Evolutionary conservation across 2,797 vertebrate species (phyloP).

Genomic region (Acanthurus tractus): DNA sequence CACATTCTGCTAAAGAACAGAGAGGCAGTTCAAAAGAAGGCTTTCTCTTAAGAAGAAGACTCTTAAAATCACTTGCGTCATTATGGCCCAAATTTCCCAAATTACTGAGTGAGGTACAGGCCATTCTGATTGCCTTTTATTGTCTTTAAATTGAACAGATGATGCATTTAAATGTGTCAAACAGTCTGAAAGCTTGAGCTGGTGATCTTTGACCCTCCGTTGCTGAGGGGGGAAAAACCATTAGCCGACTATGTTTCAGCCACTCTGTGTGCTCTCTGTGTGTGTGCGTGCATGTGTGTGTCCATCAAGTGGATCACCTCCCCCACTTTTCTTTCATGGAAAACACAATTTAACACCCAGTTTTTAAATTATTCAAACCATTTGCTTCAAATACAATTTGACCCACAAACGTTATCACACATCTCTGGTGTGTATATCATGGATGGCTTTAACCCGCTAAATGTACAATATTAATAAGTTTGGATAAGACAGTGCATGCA

Average conservation of each 20-base stretch:
- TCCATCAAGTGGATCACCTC: constrained; percentile 72
- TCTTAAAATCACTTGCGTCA: constrained; percentile 25
- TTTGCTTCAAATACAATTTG: constrained; percentile 73
- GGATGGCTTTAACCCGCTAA: constrained; percentile 42
- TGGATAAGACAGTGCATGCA: constrained; percentile 31
- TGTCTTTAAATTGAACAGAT: constrained; percentile 78
- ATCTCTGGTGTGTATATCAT: constrained; percentile 35
- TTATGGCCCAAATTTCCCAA: constrained; percentile 34
- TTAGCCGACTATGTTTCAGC: constrained; percentile 79
- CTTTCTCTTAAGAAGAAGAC: constrained; percentile 8
- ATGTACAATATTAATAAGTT: constrained; percentile 37
- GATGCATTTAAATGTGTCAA: constrained; percentile 73
- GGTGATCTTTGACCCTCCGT: constrained; percentile 79
- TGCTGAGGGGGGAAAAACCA: constrained; percentile 73
- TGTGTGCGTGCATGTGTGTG: constrained; percentile 36
- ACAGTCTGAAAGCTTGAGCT: constrained; percentile 78
- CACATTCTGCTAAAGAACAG: not conserved
- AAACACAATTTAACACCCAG: constrained; percentile 82
- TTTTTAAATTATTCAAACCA: constrained; percentile 87
- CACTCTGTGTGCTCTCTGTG: constrained; percentile 43
- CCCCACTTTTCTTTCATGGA: constrained; percentile 70
- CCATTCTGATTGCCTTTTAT: constrained; percentile 60
- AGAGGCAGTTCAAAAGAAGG: not conserved
- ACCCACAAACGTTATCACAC: constrained; percentile 56
- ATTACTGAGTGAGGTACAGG: constrained; percentile 40